Evolutionary conservation across 2,888 invertebrate species (phyloP).

Genomic region (Nomada flava): DNA sequence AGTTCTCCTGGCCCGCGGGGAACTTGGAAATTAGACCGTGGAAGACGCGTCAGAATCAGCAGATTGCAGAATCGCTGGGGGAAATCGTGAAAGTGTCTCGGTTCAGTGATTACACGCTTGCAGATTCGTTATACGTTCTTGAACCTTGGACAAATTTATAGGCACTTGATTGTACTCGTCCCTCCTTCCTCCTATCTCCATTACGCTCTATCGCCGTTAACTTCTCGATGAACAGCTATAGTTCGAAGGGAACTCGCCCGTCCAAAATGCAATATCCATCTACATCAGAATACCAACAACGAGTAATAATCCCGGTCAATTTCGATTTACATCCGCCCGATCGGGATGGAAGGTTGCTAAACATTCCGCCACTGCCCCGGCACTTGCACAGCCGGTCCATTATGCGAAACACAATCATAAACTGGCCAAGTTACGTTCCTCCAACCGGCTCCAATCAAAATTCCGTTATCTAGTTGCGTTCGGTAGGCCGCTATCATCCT

Average conservation of each 20-base stretch:
- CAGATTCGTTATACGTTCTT: no score
- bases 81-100: constrained; percentile 20
- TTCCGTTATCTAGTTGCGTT: constrained; percentile 32
- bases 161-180: no score
- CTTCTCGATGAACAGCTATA: no score
- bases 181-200: no score
- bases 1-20: constrained; percentile 36
- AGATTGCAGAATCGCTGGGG: constrained; percentile 17
- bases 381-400: constrained; percentile 14
- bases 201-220: no score
- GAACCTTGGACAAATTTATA: no score
- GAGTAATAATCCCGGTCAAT: not conserved
- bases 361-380: constrained; percentile 7
- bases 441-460: constrained; percentile 19
- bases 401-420: constrained; percentile 33
- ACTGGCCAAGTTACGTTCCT: constrained; percentile 31
- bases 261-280: not conserved
- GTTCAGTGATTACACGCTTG: constrained; percentile 3
- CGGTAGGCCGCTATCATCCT: constrained; percentile 25
- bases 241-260: no score
- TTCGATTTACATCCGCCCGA: not conserved
- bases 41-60: constrained; percentile 12
- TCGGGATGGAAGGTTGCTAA: not conserved
- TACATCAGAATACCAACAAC: not conserved
- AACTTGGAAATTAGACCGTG: constrained; percentile 50